Conservation (phyloP, 2,888 invertebrate species). For the Eupithecia dodoneata region DNA sequence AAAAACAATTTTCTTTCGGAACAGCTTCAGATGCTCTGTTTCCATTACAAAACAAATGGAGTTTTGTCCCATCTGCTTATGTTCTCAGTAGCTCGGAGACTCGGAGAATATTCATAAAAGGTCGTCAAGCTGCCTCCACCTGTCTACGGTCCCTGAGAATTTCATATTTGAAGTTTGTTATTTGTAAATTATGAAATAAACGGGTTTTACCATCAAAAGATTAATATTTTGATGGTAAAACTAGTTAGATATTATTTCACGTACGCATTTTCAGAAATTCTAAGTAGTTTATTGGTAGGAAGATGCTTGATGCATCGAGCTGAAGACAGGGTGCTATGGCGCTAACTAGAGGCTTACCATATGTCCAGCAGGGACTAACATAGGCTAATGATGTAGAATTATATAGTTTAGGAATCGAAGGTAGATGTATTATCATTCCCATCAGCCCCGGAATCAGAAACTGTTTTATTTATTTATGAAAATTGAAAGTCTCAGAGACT, state of each 20-base stretch:
- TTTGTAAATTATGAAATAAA: not conserved
- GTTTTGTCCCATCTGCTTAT: not conserved
- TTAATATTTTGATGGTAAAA: not conserved
- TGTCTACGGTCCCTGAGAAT: not conserved
- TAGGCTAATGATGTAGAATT: no score
- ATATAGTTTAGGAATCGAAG: not conserved
- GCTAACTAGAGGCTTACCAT: no score
- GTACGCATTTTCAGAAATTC: not conserved
- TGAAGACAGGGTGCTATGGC: no score
- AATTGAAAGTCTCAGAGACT: no score
- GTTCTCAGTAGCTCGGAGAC: not conserved
- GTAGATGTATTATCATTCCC: not conserved
- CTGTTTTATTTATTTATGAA: no score
- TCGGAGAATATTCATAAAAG: conserved; percentile 1
- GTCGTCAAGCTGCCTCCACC: not conserved
- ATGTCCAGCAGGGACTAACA: no score
- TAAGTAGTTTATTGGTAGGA: no score
- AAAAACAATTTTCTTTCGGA: not conserved
- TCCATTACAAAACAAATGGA: conserved; percentile 4
- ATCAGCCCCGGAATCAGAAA: no score
- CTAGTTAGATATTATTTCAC: not conserved
- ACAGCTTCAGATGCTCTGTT: not conserved
- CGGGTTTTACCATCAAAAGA: not conserved
- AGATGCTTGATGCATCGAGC: no score
- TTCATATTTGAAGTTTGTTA: not conserved